Conservation (phyloP, 2,888 invertebrate species). For the Masnerella sp. region DNA sequence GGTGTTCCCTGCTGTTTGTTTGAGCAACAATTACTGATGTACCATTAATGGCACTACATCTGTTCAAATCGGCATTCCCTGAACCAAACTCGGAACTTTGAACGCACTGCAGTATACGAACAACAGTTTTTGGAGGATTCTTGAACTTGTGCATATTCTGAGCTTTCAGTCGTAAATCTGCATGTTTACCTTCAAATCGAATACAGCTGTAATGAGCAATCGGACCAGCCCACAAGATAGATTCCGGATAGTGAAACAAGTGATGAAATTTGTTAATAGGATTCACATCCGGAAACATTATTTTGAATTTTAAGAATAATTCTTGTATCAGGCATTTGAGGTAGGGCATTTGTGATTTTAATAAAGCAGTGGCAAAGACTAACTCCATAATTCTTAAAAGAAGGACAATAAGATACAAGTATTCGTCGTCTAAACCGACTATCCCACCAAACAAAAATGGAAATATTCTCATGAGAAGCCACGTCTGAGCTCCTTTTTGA, state of each 20-base stretch:
- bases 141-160: conserved; percentile 53
- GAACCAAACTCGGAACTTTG: conserved; percentile 52
- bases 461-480: neutral
- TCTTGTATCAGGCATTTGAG: no score
- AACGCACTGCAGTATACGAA: conserved; percentile 42
- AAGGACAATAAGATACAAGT: neutral
- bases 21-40: no score
- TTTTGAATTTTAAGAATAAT: neutral
- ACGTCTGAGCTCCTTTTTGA: conserved; percentile 7
- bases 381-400: neutral
- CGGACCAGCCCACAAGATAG: conserved; percentile 55
- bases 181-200: conserved; percentile 60
- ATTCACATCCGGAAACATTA: conserved; percentile 52
- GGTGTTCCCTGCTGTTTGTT: no score
- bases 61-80: conserved; percentile 40
- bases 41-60: neutral
- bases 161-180: conserved; percentile 41
- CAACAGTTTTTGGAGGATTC: conserved; percentile 55
- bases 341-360: no score
- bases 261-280: conserved; percentile 61
- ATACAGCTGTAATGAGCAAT: conserved; percentile 54
- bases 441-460: neutral
- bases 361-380: neutral
- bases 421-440: neutral
- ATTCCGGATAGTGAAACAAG: conserved; percentile 46